phyloP scores from a whole-genome alignment of 2,113 vertebrate genomes.

The Gallinago jamesoni region DNA sequence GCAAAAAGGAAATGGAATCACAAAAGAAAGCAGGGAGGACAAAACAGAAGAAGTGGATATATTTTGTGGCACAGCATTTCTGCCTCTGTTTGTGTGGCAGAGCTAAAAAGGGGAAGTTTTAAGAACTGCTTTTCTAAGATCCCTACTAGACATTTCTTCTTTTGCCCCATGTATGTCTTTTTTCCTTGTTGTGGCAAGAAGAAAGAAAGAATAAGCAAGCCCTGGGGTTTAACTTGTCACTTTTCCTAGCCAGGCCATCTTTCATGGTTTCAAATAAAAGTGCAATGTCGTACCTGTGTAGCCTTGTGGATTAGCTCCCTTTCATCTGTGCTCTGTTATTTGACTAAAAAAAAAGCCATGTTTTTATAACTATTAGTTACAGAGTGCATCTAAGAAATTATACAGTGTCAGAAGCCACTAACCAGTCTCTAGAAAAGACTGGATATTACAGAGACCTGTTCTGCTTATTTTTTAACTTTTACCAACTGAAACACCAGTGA shows the following conservation, averaged over 20 bases:
- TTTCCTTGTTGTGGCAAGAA: background rate
- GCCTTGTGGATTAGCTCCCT: background rate
- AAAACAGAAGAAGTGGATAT: background rate
- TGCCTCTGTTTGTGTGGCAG: background rate
- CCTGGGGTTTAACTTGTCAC: background rate
- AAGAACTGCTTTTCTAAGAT: background rate
- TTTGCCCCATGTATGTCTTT: background rate
- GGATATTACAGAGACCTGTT: background rate
- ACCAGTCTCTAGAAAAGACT: background rate
- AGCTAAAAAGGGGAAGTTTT: background rate
- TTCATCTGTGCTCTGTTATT: slow-evolving; percentile 17
- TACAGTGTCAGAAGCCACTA: background rate
- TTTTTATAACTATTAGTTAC: background rate
- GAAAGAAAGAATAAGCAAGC: background rate
- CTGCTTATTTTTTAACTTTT: slow-evolving; percentile 1
- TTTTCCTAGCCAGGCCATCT: background rate
- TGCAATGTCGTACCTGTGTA: background rate
- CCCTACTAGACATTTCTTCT: background rate
- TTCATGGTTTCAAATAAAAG: background rate
- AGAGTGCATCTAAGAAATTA: background rate
- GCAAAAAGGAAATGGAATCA: background rate
- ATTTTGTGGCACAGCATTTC: background rate
- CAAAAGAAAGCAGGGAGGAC: background rate
- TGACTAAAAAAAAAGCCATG: background rate
- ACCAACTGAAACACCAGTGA: background rate